These are phyloP conservation scores for Ypsolopha sequella DNA, from an alignment of 2,888 invertebrate genomes.

Conservation along the genomic window DNA sequence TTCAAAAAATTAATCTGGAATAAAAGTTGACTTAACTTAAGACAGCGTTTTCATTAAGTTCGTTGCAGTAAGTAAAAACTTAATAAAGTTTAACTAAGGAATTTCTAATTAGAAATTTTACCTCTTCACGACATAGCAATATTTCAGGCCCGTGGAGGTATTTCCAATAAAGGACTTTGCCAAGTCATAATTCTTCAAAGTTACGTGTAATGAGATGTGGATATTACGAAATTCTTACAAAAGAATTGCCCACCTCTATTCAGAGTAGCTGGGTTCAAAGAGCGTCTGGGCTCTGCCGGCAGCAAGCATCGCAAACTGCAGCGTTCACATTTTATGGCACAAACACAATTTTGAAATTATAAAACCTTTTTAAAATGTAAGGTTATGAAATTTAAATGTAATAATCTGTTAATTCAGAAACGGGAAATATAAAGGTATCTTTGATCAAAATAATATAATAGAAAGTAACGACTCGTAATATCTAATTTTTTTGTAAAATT, in stretches of 20 bases:
- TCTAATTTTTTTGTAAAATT: too few relatives aligned
- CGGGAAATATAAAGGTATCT: too few relatives aligned
- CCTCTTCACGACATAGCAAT: slow-evolving; percentile 69
- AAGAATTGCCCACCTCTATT: slow-evolving; percentile 17
- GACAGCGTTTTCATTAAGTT: slow-evolving; percentile 66
- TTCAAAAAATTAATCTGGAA: slow-evolving; percentile 10
- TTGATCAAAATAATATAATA: too few relatives aligned
- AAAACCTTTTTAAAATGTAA: too few relatives aligned
- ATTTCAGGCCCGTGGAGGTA: slow-evolving; percentile 69
- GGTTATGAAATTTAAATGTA: too few relatives aligned
- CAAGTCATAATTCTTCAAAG: slow-evolving; percentile 71
- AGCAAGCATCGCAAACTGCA: neutral
- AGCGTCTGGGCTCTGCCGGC: neutral
- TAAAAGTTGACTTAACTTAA: slow-evolving; percentile 19
- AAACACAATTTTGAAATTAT: neutral
- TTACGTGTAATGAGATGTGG: slow-evolving; percentile 69
- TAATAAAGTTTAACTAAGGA: slow-evolving; percentile 66
- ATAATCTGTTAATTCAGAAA: too few relatives aligned
- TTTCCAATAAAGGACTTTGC: slow-evolving; percentile 71
- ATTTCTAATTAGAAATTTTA: slow-evolving; percentile 70
- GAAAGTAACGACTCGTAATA: too few relatives aligned
- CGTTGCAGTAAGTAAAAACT: slow-evolving; percentile 64
- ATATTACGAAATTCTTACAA: slow-evolving; percentile 63
- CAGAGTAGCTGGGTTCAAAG: neutral
- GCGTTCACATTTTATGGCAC: slow-evolving; percentile 1